Percentiles rank a stretch among this genome's conserved stretches.
Evolutionary conservation across 2,113 vertebrate genomes (phyloP).

Genomic region (Montifringilla adamsi): DNA sequence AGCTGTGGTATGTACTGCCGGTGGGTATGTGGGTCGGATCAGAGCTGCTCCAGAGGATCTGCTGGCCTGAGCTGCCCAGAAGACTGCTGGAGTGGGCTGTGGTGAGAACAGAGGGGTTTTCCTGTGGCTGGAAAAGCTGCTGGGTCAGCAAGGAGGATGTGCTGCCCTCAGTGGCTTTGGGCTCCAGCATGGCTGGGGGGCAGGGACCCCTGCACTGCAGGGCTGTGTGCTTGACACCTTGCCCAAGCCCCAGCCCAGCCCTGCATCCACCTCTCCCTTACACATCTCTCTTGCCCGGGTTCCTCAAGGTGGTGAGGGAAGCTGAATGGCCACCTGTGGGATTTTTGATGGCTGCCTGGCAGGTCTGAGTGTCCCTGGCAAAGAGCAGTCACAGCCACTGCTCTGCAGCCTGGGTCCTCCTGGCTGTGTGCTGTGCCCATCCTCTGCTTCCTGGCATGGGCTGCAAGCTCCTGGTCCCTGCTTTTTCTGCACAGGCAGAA

Average conservation of each 20-base stretch:
- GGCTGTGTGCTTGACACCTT: background rate
- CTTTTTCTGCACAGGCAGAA: background rate
- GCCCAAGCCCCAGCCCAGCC: background rate
- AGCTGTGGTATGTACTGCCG: background rate
- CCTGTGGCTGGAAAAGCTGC: background rate
- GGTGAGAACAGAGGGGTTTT: background rate
- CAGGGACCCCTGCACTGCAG: background rate
- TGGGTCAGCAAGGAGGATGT: background rate
- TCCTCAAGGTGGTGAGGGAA: background rate
- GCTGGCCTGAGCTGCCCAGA: background rate
- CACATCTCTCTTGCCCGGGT: background rate
- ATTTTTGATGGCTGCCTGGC: background rate
- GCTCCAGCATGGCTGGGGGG: background rate
- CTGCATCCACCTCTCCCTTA: background rate
- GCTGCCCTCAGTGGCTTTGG: rapidly evolving
- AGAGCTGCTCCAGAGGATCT: background rate
- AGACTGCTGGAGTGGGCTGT: background rate
- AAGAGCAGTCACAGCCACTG: background rate
- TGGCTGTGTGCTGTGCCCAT: background rate
- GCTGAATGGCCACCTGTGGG: background rate
- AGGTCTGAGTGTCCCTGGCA: background rate
- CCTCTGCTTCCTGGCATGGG: background rate
- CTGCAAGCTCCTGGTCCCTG: background rate
- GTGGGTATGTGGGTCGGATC: rapidly evolving
- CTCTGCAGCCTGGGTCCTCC: background rate